Conservation (phyloP, 2,797 vertebrate species). For the Semotilus atromaculatus region DNA sequence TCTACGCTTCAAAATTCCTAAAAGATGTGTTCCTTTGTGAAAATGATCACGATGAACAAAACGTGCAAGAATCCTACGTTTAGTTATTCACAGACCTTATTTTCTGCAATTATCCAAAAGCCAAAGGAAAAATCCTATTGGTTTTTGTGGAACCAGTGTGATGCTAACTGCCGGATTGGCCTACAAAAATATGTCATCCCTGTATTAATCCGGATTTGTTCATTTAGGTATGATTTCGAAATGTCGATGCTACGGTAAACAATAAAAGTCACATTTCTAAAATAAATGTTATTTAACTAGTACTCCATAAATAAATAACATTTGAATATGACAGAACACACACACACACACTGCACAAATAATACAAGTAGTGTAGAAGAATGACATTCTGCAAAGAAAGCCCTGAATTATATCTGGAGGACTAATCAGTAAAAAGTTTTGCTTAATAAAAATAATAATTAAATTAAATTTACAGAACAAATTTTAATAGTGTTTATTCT, state of each 20-base stretch:
- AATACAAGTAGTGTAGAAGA: neutral
- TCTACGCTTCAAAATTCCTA: neutral
- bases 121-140: no score
- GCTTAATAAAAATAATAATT: neutral
- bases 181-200: no score
- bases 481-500: neutral
- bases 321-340: neutral
- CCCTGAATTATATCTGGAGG: neutral
- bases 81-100: neutral
- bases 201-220: neutral
- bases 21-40: neutral
- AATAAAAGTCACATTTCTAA: neutral
- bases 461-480: neutral
- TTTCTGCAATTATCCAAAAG: neutral
- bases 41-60: neutral
- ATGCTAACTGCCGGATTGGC: no score
- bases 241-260: neutral
- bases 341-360: neutral
- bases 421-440: neutral
- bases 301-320: neutral
- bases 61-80: neutral
- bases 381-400: neutral
- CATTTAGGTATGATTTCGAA: neutral
- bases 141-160: no score
- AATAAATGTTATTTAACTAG: neutral